Evolutionary conservation across 2,797 vertebrate genomes (phyloP), one percentile per base, ranked within the genome.

Genomic region (Pipistrellus nathusii): DNA sequence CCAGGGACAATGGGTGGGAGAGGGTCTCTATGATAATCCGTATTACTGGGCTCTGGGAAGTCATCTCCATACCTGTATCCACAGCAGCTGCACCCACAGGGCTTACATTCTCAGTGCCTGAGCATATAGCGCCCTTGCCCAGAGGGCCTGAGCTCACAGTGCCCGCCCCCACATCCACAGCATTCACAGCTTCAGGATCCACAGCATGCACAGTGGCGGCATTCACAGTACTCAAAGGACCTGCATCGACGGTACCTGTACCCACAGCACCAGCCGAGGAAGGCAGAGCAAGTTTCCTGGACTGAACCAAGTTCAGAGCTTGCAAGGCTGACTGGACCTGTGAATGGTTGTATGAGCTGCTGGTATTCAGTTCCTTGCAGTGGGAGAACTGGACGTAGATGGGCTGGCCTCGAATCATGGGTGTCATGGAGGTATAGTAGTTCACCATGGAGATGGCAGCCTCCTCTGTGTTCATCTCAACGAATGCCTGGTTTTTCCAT

Each of bases 371-470:
- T 97, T 99, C 99, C 98, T 99, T 99, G 98, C 99, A 99, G 98
- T 99, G 99, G 96, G 99, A 99, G 98, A 99, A 99, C 98, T 99
- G 99, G 96, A 99, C 99, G 82, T 99, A 99, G 98, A 99, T 99
- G 27, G 99, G 99, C 73, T 99, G 99, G 94, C 99, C 99, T 0
- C 99, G 98, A 83, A 99, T 98, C 94, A 99, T 97, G 0, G 99
- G 99, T 18, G 99, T 98, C 86, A 99, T 98, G 0, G 99, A 99
- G 38, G 99, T 99, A 97, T 99, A 99, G 97, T 99, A 99, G 90
- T 98, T 99, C 53, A 99, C 99, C 99, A 99, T 99, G 89, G 99
- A 99, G 98, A 99, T 99, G 62, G 99, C 99, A 0, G 98, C 98
- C 91, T 99, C 99, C 97, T 99, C 99, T 0, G 99, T 99, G 92